Conservation (phyloP, 2,113 vertebrate genomes). For the Microcebus lehilahytsara region DNA sequence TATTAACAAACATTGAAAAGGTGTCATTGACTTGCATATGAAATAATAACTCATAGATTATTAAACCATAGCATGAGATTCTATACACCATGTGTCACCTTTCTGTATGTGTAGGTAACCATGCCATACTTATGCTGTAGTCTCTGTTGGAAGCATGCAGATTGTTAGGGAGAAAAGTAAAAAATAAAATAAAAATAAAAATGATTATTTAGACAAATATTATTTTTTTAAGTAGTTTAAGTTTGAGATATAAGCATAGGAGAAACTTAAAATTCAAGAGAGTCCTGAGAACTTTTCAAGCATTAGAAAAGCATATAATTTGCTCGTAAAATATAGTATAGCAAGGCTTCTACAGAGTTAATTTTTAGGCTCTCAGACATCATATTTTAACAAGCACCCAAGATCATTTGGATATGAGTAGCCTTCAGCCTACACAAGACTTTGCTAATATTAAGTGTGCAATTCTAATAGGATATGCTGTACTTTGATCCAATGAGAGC, state of each 20-base stretch:
- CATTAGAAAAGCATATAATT: background rate
- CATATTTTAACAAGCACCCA: background rate
- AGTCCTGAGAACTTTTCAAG: background rate
- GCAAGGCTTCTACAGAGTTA: background rate
- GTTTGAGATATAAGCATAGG: background rate
- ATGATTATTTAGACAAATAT: background rate
- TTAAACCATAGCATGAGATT: background rate
- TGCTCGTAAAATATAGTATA: background rate
- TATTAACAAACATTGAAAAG: background rate
- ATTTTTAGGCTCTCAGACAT: background rate
- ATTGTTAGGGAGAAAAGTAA: background rate
- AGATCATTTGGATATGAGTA: background rate
- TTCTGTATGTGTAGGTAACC: background rate
- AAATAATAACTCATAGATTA: background rate
- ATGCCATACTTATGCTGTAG: background rate
- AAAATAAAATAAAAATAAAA: background rate
- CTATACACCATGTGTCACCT: background rate
- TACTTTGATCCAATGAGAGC: background rate
- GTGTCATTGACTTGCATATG: background rate
- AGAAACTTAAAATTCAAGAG: background rate
- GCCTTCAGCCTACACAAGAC: background rate
- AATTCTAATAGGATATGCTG: background rate
- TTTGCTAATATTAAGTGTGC: background rate
- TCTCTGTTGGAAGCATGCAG: background rate
- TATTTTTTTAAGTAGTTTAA: background rate